Base-by-base conservation (phyloP, 2,113 vertebrate genomes). In the Clarias magur region DNA sequence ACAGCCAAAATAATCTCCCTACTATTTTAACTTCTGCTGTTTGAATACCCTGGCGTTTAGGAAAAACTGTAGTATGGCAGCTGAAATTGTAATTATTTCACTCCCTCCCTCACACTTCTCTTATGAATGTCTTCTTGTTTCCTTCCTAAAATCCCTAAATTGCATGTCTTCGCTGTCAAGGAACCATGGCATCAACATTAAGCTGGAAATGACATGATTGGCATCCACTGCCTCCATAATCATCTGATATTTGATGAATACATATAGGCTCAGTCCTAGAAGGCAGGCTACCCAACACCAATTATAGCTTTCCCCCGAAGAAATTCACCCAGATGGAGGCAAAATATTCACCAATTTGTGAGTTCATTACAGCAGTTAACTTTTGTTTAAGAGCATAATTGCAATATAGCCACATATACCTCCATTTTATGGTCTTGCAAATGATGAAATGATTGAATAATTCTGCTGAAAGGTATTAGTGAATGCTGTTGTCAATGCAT, bases 331-430 rank as follows among this genome's bases (percentile, higher is more conserved):
- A 94, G 93, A 95, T 94, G 92, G 93, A 91, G 90, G 92, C 92
- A 88, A 93, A 93, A 94, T 92, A 91, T 91, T 91, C 92, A 93
- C 91, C 90, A 92, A 92, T 93, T 93, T 94, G 91, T 93, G 91
- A 93, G 91, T 90, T 93, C 92, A 93, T 94, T 95, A 93, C 92
- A 91, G 90, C 73, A 91, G 90, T 91, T 89, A 90, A 91, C 82
- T 89, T 93, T 92, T 86, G 88, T 90, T 91, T 92, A 89, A 92
- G 63, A 82, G 78, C 82, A 91, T 92, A 89, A 94, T 94, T 94
- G 93, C 89, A 90, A 89, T 89, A 91, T 89, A 93, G 88, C 75
- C 89, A 91, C 89, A 90, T 88, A 87, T 90, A 90, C 89, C 86
- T 86, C 85, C 78, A 79, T 90, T 90, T 91, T 92, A 91, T 91